Evolutionary conservation across 2,888 invertebrate species (phyloP), one percentile per base, ranked within the genome.

Genomic region (Ormyrus nitidulus): DNA sequence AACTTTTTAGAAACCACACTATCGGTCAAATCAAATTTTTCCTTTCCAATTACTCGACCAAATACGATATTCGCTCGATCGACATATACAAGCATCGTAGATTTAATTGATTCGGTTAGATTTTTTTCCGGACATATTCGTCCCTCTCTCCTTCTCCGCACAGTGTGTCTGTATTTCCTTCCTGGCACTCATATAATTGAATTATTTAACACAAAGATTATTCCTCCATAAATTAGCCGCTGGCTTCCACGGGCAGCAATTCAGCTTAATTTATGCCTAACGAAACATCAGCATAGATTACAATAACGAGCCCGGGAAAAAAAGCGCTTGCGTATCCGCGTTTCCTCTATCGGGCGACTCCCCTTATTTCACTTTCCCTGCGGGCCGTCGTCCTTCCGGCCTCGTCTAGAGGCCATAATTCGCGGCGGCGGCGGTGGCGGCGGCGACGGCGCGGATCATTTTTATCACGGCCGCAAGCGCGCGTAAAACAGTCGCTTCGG

Each of bases 401-500:
- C 34, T 34, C 34, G 34, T 34, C 34, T 34, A 34, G 81, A 61
- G 78, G 76, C 66, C 49, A 78, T 79, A 83, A 84, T 79, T 81
- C 75, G 79, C 81, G 81, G 81, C 81, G 83, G 79, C 34, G 34
- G 34, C 34, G 34, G 34, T 1, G 34, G 34, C 34, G 34, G 76
- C 79, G 82, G 80, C 77, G 81, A 51, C 80, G 71, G 77, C 75
- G 80, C 77, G 81, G 84, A 84, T 85, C 84, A 84, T 83, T 85
- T 86, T 86, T 86, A 86, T 85, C 84, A 82, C 83, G 81, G 83
- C 34, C 83, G 81, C 81, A 75, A 83, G 82, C 84, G 83, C 84
- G 85, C 85, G 85, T 86, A 85, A 85, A 86, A 85, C 83, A 84
- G 83, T 83, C 84, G 83, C 85, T 86, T 84, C 82, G 64, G 82